Conservation (phyloP, 2,797 vertebrate species). For the Sebastes goodei region DNA sequence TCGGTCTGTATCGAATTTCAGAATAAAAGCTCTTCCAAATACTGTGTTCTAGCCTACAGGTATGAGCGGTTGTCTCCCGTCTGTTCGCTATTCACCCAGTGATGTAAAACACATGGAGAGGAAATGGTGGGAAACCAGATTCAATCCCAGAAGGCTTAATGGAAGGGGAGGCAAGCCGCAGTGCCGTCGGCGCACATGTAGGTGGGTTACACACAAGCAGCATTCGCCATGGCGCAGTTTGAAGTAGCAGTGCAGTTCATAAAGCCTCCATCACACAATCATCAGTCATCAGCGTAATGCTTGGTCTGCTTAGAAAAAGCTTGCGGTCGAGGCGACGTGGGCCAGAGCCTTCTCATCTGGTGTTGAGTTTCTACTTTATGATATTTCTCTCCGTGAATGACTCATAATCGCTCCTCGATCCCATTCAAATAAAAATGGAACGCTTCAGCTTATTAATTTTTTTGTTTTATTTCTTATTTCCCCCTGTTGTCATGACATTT, state of each 20-base stretch:
- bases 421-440: constrained; percentile 51
- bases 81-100: constrained; percentile 36
- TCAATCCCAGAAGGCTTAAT: constrained; percentile 59
- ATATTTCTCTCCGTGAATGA: constrained; percentile 54
- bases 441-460: constrained; percentile 20
- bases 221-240: constrained; percentile 50
- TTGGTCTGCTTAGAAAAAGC: background rate
- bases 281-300: constrained; percentile 11
- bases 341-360: constrained; percentile 28
- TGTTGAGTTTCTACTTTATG: constrained; percentile 40
- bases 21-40: constrained; percentile 23
- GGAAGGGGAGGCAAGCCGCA: constrained; percentile 51
- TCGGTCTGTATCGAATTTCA: constrained; percentile 28
- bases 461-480: background rate
- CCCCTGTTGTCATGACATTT: constrained; percentile 54
- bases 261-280: constrained; percentile 46
- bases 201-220: constrained; percentile 63
- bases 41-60: constrained; percentile 51
- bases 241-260: constrained; percentile 36
- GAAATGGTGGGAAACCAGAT: constrained; percentile 74
- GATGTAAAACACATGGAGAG: constrained; percentile 78
- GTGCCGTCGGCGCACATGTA: constrained; percentile 39
- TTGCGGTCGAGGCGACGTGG: background rate
- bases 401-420: constrained; percentile 46
- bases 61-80: constrained; percentile 57